These are phyloP conservation scores for Peromyscus californicus DNA, from an alignment of 2,113 vertebrate species.

Conservation along the genomic window DNA sequence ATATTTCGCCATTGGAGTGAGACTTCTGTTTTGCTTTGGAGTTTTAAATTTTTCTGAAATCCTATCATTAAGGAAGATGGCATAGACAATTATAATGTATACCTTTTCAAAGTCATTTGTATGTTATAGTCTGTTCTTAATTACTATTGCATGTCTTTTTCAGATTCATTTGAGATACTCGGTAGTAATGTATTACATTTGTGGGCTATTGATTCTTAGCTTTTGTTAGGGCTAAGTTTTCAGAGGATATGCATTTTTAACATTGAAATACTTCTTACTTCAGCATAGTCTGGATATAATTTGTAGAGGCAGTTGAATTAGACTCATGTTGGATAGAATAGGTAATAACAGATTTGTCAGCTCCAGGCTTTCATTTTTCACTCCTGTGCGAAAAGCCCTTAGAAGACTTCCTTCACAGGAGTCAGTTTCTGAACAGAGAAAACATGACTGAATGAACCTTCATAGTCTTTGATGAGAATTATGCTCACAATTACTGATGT, in stretches of 20 bases:
- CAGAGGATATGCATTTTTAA: not conserved
- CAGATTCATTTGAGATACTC: conserved; percentile 22
- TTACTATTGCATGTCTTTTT: conserved; percentile 30
- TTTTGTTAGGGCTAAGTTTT: conserved; percentile 25
- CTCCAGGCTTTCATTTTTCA: conserved; percentile 1
- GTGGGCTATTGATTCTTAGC: not conserved
- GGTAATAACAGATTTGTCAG: not conserved
- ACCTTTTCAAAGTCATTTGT: conserved; percentile 10
- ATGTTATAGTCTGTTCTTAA: conserved; percentile 38
- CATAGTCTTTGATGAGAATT: conserved; percentile 49
- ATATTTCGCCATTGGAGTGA: not conserved
- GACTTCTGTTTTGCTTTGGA: not conserved
- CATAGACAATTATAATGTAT: not conserved
- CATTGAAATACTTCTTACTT: conserved; percentile 18
- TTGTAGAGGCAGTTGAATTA: conserved; percentile 19
- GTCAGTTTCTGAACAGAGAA: not conserved
- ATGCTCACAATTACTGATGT: conserved; percentile 23
- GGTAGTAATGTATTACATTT: conserved; percentile 9
- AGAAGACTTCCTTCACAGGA: not conserved
- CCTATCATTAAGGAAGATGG: conserved; percentile 26
- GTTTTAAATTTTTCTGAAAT: conserved; percentile 54
- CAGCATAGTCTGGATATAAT: not conserved
- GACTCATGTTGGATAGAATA: conserved; percentile 23
- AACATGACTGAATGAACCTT: not conserved
- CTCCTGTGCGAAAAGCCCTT: not conserved